Conservation (phyloP, 2,113 vertebrate species). For the Nyctibius bracteatus region DNA sequence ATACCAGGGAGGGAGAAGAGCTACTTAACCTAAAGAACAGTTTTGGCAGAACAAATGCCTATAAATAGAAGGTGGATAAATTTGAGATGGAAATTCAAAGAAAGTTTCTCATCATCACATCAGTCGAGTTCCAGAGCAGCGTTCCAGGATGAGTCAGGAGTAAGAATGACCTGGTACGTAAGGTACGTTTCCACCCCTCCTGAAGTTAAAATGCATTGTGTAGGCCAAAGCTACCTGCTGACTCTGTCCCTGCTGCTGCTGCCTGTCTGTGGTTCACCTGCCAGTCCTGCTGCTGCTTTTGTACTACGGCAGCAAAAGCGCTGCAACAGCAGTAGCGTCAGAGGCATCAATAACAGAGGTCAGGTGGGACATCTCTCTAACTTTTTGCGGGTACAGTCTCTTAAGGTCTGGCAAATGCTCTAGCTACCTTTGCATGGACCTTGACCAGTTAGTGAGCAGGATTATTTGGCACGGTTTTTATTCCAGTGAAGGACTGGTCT, state of each 20-base stretch:
- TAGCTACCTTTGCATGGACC: neutral
- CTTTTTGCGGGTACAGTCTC: neutral
- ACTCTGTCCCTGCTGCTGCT: neutral
- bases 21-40: neutral
- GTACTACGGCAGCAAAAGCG: neutral
- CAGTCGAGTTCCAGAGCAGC: neutral
- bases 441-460: neutral
- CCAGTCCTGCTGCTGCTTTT: neutral
- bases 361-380: neutral
- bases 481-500: neutral
- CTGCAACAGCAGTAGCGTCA: neutral
- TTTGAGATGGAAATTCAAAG: neutral
- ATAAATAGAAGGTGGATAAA: neutral
- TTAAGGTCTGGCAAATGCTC: neutral
- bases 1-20: neutral
- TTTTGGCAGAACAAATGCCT: neutral
- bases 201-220: accelerated
- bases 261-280: neutral
- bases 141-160: neutral
- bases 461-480: neutral
- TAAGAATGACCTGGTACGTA: accelerated
- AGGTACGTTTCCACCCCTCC: neutral
- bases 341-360: neutral
- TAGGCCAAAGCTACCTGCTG: neutral
- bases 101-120: neutral